Base-by-base conservation (phyloP, 2,113 vertebrate species). In the Phaethon lepturus region DNA sequence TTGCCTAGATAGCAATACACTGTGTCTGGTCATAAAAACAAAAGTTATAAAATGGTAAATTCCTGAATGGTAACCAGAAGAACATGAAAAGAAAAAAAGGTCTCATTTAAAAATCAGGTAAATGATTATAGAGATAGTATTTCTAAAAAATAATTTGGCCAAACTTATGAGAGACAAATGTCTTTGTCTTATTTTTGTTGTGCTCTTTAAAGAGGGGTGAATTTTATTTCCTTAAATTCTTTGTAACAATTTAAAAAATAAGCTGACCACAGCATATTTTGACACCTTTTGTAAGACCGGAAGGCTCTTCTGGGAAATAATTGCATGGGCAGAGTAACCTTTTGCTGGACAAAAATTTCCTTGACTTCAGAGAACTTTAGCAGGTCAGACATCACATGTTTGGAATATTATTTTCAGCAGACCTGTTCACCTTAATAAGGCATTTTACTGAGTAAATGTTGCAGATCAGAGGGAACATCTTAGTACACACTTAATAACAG, bases 51-150 rank as follows among this genome's bases (percentile, higher is more conserved):
- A 92, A 77, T 58, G 17, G 63, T 71, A 79, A 78, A 62, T 95
- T 93, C 62, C 79, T 91, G 81, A 95, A 67, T n/a, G 45, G 22
- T 91, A 93, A 66, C 80, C 66, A 97, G 31, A 63, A 86, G 12
- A 71, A 53, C 29, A 68, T 47, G 26, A 77, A 96, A 95, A 84
- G 29, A 24, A 75, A 87, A 66, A 78, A 73, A 49, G 3, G 7
- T 5, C 18, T 83, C 20, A 92, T 84, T 95, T 85, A 26, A 88
- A 82, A 95, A 78, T 0, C 78, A 93, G 76, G 45, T 71, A 67
- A 71, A 60, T 74, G 1, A 29, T 25, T 68, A 25, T 4, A 91
- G 7, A 24, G 11, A 17, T 38, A 84, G 15, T 67, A 75, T 83
- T 95, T 93, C 58, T 58, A 76, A 56, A 20, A 84, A 52, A 40